A percentile compares a stretch with the other conserved stretches of the same genome.
phyloP scores from a whole-genome alignment of 2,888 invertebrate species.

The Parnassius apollo region DNA sequence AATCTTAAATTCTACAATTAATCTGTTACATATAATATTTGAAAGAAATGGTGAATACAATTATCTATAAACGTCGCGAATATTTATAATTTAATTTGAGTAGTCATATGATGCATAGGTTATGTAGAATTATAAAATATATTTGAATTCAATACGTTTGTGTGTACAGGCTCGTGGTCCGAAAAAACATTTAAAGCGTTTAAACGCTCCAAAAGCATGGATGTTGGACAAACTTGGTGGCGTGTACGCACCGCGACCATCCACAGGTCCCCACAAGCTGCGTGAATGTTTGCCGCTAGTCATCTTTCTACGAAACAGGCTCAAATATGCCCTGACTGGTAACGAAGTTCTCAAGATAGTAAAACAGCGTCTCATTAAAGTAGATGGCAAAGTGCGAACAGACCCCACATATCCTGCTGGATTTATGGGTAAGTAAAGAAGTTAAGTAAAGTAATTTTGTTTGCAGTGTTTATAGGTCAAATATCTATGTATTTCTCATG shows the following conservation, averaged over 20 bases:
- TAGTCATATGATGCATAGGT: not conserved
- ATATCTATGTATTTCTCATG: too few species aligned
- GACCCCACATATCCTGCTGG: conserved; percentile 99
- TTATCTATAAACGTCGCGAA: not conserved
- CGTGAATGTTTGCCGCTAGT: conserved; percentile 98
- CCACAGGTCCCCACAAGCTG: conserved; percentile 98
- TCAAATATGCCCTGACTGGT: conserved; percentile 98
- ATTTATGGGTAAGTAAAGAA: conserved; percentile 94
- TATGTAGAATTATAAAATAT: not conserved
- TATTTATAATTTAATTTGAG: not conserved
- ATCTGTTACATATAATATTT: not conserved
- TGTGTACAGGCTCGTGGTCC: conserved; percentile 95
- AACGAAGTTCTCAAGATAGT: conserved; percentile 98
- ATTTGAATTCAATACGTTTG: not conserved
- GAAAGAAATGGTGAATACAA: conserved; percentile 10
- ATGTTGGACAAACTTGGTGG: conserved; percentile 99
- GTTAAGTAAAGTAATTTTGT: not conserved
- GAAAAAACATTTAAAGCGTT: conserved; percentile 99
- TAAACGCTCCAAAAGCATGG: conserved; percentile 99
- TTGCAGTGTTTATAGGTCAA: too few species aligned
- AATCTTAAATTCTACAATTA: not conserved
- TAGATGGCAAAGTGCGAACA: conserved; percentile 98
- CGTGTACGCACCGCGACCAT: conserved; percentile 98
- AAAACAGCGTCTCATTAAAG: conserved; percentile 98
- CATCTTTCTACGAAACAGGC: conserved; percentile 97